Evolutionary conservation across 2,113 vertebrate species (phyloP).

Genomic region (Strix uralensis): DNA sequence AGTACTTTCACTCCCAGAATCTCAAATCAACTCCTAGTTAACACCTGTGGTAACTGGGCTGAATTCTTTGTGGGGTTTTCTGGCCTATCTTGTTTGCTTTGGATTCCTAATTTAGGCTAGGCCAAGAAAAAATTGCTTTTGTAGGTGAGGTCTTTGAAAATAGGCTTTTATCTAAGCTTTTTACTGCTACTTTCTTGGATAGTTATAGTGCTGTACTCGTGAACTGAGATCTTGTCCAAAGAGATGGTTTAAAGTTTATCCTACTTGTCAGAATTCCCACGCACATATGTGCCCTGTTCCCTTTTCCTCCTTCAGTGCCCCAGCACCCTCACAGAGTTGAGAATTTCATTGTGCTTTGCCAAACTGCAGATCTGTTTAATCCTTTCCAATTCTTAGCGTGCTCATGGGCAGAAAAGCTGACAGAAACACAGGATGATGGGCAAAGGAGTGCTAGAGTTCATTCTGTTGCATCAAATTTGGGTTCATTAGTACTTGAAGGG

Average conservation of each 20-base stretch:
- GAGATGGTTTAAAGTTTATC: neutral
- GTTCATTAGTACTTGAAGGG: slow-evolving; percentile 44
- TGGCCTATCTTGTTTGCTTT: neutral
- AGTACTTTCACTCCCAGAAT: neutral
- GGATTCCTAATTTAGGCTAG: neutral
- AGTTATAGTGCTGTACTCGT: neutral
- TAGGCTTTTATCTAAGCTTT: neutral
- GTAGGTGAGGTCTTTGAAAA: neutral
- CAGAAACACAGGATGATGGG: slow-evolving; percentile 12
- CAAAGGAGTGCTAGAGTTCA: slow-evolving; percentile 24
- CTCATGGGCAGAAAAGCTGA: slow-evolving; percentile 44
- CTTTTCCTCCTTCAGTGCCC: neutral
- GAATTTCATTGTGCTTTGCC: neutral
- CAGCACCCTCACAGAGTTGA: slow-evolving; percentile 5
- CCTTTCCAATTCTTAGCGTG: neutral
- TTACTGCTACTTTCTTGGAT: neutral
- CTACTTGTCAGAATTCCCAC: slow-evolving; percentile 11
- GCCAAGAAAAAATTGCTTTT: neutral
- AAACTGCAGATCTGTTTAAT: slow-evolving; percentile 40
- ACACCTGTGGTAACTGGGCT: neutral
- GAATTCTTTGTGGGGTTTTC: neutral
- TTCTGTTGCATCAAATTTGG: slow-evolving; percentile 38
- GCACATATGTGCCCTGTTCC: neutral
- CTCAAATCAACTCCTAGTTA: neutral
- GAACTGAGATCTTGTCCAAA: neutral